Base-by-base conservation (phyloP, 2,113 vertebrate genomes). In the Coptodon rendalli region DNA sequence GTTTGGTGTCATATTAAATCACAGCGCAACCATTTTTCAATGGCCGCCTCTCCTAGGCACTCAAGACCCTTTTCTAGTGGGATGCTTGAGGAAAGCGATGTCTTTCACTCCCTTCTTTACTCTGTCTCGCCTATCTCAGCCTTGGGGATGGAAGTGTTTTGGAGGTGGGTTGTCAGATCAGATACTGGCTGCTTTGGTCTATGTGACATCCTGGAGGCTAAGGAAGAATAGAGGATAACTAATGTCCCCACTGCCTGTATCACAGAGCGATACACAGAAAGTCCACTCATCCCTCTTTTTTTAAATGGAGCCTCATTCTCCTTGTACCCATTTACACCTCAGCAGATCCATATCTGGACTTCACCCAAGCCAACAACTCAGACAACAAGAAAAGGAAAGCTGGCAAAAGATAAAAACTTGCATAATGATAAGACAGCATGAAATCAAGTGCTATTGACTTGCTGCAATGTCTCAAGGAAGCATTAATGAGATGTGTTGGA, bases 131-230 rank as follows among this genome's bases (percentile, higher is more conserved):
- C 73, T 87, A 86, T 89, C 56, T 84, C 84, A 92, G 90, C 89
- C 93, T 84, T 92, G 90, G 90, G 89, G 89, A 86, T 86, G 93
- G 88, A 93, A 91, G 73, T 92, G 91, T 94, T 96, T 91, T 92
- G 87, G 91, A 93, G 91, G 93, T 92, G 93, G 84, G 92, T 83
- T 95, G 94, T 96, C 94, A 93, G 85, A 96, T 95, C 93, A 93
- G 84, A 95, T 95, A 89, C 29, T 59, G 80, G 50, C 89, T 89
- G 82, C 90, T 73, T 92, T 61, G 82, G 89, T 94, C 80, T 87
- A 92, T 84, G 92, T 95, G 95, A 95, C 94, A 94, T 87, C 84
- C 87, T 86, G 78, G 85, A 88, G 91, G 92, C 91, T 89, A 54
- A 66, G 52, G 81, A 68, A 93, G 92, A 92, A 88, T 43, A 81